Base-by-base conservation (phyloP, 2,888 invertebrate species). In the Cordylochernes scorpioides region DNA sequence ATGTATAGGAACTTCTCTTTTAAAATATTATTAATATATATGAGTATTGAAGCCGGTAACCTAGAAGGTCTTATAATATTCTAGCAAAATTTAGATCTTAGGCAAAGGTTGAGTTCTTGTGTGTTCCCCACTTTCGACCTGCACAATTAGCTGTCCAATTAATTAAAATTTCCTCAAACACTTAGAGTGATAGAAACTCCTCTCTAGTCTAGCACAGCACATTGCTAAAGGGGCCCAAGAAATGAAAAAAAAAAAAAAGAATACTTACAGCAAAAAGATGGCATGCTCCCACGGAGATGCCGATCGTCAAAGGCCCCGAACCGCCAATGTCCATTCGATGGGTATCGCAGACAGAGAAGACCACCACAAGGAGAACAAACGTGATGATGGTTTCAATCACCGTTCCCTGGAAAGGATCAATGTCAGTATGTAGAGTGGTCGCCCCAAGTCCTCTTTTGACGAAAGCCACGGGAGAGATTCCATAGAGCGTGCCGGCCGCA, bases 221-320 rank as follows among this genome's bases (percentile, higher is more conserved):
- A n/a, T n/a, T n/a, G n/a, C n/a, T n/a, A n/a, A n/a, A n/a, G n/a
- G n/a, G n/a, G n/a, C n/a, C n/a, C n/a, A n/a, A n/a, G n/a, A n/a
- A n/a, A 9, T 8, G 9, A n/a, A 31, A 33, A 25, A 9, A 6
- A 3, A 17, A 2, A 19, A 22, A 25, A 25, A n/a, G 9, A 17
- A n/a, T 43, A 62, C 73, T 67, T 53, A 86, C 78, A 8, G 72
- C 72, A 30, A 71, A 67, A 42, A 84, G 58, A 52, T 86, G 84
- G 5, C 78, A 74, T 35, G 77, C 58, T 0, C 71, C 66, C 25
- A 86, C 74, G 0, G 82, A 64, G 41, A 86, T 60, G 0, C 86
- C 86, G 46, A 86, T 84, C 32, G 78, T 71, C 29, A 86, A 57
- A 0, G 82, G 73, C 0, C 73, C 78, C 1, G 73, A 67, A 19